A percentile compares a stretch with the other conserved stretches of the same genome.
phyloP scores from a whole-genome alignment of 2,888 invertebrate genomes.

The Nezara viridula region DNA sequence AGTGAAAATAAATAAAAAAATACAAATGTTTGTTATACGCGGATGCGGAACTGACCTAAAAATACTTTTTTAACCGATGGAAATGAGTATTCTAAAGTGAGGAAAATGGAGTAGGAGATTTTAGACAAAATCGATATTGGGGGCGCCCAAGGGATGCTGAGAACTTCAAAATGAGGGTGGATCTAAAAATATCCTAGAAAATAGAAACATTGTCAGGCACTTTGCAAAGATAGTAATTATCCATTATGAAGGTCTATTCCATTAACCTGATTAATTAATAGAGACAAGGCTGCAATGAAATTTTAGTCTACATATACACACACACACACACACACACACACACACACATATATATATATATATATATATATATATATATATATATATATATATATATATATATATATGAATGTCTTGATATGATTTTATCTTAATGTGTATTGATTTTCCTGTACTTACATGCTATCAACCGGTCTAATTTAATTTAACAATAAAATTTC shows the following conservation, averaged over 20 bases:
- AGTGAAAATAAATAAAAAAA: neutral
- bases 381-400: too few relatives aligned
- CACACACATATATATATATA: too few relatives aligned
- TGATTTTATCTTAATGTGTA: too few relatives aligned
- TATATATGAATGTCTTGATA: too few relatives aligned
- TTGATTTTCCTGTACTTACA: too few relatives aligned
- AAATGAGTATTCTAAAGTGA: slow-evolving; percentile 55
- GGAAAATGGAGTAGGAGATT: neutral
- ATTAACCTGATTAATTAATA: neutral
- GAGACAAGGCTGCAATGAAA: too few relatives aligned
- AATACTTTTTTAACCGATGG: neutral
- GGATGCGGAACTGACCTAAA: neutral
- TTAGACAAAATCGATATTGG: slow-evolving; percentile 37
- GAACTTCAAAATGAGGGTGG: slow-evolving; percentile 20
- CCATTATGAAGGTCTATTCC: neutral
- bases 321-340: too few relatives aligned
- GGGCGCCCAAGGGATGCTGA: slow-evolving; percentile 29
- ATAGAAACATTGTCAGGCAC: neutral
- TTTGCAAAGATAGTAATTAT: neutral
- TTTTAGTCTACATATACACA: too few relatives aligned
- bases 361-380: too few relatives aligned
- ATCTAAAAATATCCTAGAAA: neutral
- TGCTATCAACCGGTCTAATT: too few relatives aligned
- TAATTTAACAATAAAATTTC: too few relatives aligned
- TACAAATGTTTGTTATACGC: neutral